phyloP scores from a whole-genome alignment of 2,888 invertebrate genomes.

The Acronicta alni region DNA sequence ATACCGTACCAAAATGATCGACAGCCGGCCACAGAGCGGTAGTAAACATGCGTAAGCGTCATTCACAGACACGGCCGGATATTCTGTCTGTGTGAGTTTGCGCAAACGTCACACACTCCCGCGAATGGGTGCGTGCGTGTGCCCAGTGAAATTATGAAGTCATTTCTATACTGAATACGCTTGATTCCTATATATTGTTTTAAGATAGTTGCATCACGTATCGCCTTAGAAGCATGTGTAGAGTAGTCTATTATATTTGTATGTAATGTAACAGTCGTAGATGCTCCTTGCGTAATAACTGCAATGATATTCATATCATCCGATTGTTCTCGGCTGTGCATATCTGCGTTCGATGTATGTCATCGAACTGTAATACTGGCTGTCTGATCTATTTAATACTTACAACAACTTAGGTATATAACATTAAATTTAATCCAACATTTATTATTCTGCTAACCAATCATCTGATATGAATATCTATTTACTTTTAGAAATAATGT shows the following conservation, averaged over 20 bases:
- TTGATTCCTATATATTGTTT: conserved; percentile 64
- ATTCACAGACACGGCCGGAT: conserved; percentile 82
- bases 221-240: conserved; percentile 62
- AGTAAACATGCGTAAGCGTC: conserved; percentile 86
- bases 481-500: conserved; percentile 17
- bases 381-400: conserved; percentile 47
- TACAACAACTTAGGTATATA: conserved; percentile 8
- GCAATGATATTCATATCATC: conserved; percentile 55
- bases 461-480: conserved; percentile 23
- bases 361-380: conserved; percentile 53
- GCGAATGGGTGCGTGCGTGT: conserved; percentile 57
- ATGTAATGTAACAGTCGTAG: conserved; percentile 46
- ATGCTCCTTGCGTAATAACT: conserved; percentile 58
- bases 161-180: conserved; percentile 75
- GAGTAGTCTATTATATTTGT: conserved; percentile 63
- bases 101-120: conserved; percentile 51
- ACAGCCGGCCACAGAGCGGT: conserved; percentile 72
- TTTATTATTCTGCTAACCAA: conserved; percentile 19
- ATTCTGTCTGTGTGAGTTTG: conserved; percentile 65
- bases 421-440: conserved; percentile 10
- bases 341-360: conserved; percentile 48
- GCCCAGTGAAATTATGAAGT: conserved; percentile 77
- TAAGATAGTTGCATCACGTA: conserved; percentile 68
- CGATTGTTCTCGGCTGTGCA: conserved; percentile 56
- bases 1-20: conserved; percentile 78